A percentile compares a stretch with the other conserved stretches of the same genome.
Evolutionary conservation across 2,113 vertebrate species (phyloP).

Genomic region (Platichthys flesus): DNA sequence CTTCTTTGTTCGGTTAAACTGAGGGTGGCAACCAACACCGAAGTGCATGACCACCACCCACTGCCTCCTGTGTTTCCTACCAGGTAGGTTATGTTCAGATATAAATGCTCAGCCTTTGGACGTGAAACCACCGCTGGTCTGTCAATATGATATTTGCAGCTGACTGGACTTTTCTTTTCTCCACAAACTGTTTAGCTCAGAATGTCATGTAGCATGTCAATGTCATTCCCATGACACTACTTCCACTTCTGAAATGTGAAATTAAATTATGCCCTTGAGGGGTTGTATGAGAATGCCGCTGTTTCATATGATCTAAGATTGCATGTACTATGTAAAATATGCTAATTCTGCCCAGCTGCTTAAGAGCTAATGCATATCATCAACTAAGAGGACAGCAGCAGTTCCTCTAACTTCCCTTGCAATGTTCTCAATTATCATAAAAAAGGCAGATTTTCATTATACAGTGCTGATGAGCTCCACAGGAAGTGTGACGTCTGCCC

Average conservation of each 20-base stretch:
- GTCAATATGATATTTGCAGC: too few species aligned
- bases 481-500: background rate
- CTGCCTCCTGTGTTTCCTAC: too few species aligned
- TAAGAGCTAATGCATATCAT: slow-evolving; percentile 17
- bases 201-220: too few species aligned
- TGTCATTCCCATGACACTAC: background rate
- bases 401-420: background rate
- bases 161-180: too few species aligned
- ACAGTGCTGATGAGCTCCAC: background rate
- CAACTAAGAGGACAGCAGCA: background rate
- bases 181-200: too few species aligned
- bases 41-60: too few species aligned
- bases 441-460: background rate
- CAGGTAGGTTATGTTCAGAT: too few species aligned
- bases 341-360: background rate
- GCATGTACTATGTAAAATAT: background rate
- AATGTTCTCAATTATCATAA: background rate
- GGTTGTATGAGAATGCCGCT: background rate
- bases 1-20: too few species aligned
- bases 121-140: too few species aligned
- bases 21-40: too few species aligned
- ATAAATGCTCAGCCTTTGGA: too few species aligned
- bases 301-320: slow-evolving; percentile 10
- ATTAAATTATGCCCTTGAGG: background rate
- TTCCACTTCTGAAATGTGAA: background rate